These are phyloP conservation scores for Mellilla xanthometata DNA, from an alignment of 2,888 invertebrate species.

Conservation along the genomic window DNA sequence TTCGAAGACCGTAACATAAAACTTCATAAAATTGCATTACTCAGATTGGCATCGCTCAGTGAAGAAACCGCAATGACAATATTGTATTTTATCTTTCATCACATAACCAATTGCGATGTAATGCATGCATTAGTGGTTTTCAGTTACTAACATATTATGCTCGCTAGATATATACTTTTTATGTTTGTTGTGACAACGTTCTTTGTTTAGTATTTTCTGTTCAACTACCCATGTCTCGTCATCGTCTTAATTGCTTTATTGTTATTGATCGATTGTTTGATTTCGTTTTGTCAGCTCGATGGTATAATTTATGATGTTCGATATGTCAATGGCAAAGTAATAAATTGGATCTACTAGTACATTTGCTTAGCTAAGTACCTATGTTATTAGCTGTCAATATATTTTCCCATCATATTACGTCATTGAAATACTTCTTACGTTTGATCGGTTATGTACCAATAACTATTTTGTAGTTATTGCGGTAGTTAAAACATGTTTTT, in stretches of 20 bases:
- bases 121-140: slow-evolving; percentile 38
- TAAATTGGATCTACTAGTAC: slow-evolving; percentile 19
- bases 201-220: slow-evolving; percentile 57
- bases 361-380: background rate
- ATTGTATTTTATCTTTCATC: slow-evolving; percentile 55
- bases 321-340: slow-evolving; percentile 32
- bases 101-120: slow-evolving; percentile 58
- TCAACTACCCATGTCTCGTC: slow-evolving; percentile 16
- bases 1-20: slow-evolving; percentile 47
- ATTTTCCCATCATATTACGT: slow-evolving; percentile 1
- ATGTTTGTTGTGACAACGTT: slow-evolving; percentile 18
- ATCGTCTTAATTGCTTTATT: slow-evolving; percentile 67
- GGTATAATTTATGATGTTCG: slow-evolving; percentile 33
- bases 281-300: slow-evolving; percentile 49
- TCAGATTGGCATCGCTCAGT: slow-evolving; percentile 41
- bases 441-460: slow-evolving; percentile 4
- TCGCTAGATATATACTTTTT: too few relatives aligned
- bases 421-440: background rate
- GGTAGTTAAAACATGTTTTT: slow-evolving; percentile 3
- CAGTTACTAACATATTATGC: too few relatives aligned
- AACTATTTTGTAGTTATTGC: slow-evolving; percentile 2
- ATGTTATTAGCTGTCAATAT: background rate
- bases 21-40: slow-evolving; percentile 50
- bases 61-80: slow-evolving; percentile 56
- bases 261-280: slow-evolving; percentile 50